These are phyloP conservation scores for Aethina tumida DNA, from an alignment of 1,140 invertebrate species.

Conservation along the genomic window DNA sequence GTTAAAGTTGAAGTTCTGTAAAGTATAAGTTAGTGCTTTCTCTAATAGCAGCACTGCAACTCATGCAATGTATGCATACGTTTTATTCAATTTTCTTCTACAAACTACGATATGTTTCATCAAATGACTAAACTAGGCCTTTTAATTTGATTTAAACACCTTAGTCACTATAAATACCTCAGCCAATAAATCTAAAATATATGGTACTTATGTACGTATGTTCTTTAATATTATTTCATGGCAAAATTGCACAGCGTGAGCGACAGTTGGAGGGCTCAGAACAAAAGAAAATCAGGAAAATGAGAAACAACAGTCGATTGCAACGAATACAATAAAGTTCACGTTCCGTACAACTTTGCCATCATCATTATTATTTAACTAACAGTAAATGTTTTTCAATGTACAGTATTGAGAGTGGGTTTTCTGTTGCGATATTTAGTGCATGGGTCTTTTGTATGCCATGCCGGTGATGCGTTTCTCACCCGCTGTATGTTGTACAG, in stretches of 20 bases:
- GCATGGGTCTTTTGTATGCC: slow-evolving; percentile 40
- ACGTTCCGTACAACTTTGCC: too few species aligned
- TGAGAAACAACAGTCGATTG: too few species aligned
- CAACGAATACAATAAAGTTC: too few species aligned
- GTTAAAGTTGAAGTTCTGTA: slow-evolving; percentile 23
- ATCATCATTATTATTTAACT: too few species aligned
- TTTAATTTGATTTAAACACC: slow-evolving; percentile 21
- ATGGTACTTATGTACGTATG: neutral
- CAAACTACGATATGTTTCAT: slow-evolving; percentile 20
- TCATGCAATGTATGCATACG: slow-evolving; percentile 1
- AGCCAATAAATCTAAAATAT: slow-evolving; percentile 16
- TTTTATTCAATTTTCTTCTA: slow-evolving; percentile 2
- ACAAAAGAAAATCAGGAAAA: too few species aligned
- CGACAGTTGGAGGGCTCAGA: too few species aligned
- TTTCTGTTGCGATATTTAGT: slow-evolving; percentile 36
- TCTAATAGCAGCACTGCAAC: slow-evolving; percentile 12
- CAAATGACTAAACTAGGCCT: slow-evolving; percentile 20
- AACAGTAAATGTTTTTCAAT: too few species aligned
- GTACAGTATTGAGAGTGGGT: slow-evolving; percentile 10
- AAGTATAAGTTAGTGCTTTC: slow-evolving; percentile 21
- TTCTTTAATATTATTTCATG: too few species aligned
- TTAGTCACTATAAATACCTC: slow-evolving; percentile 23
- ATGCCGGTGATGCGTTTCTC: slow-evolving; percentile 63
- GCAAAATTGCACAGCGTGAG: too few species aligned
- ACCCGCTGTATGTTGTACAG: slow-evolving; percentile 66